Conservation (phyloP, 92 coral and sea anemone genomes). For the Blastomussa wellsi region DNA sequence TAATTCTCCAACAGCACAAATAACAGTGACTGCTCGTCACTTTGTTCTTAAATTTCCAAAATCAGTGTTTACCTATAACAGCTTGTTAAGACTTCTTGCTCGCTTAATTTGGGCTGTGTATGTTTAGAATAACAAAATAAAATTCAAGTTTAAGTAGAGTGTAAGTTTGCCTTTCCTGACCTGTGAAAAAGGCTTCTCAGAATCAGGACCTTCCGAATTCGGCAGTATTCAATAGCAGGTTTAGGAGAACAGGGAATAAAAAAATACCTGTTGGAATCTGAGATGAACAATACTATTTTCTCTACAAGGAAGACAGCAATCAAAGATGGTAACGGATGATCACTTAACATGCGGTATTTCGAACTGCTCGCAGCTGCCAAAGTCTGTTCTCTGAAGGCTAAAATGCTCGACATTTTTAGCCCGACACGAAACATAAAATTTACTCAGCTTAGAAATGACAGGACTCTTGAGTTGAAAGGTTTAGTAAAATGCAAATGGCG, state of each 20-base stretch:
- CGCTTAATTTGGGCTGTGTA: neutral
- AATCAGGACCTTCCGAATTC: neutral
- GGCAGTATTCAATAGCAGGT: neutral
- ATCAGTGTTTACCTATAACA: neutral
- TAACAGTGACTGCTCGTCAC: neutral
- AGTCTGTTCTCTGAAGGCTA: slow-evolving; percentile 14
- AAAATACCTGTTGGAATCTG: neutral
- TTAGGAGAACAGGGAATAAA: neutral
- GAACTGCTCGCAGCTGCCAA: slow-evolving; percentile 9
- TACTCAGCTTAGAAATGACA: slow-evolving; percentile 16
- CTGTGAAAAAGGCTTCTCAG: neutral
- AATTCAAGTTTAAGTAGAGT: neutral
- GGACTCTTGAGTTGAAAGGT: slow-evolving; percentile 3
- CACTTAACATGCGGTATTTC: neutral
- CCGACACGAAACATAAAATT: slow-evolving; percentile 2
- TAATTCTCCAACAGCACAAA: neutral
- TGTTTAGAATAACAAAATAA: neutral
- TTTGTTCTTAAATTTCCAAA: neutral
- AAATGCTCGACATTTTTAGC: slow-evolving; percentile 5
- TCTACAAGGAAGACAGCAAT: neutral
- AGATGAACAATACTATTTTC: neutral
- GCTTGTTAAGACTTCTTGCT: neutral
- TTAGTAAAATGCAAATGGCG: neutral
- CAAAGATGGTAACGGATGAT: neutral
- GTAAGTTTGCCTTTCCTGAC: neutral